A percentile compares a stretch with the other conserved stretches of the same genome.
These are phyloP conservation scores for Caenorhabditis virilis DNA, from an alignment of 2,888 invertebrate genomes.

Conservation along the genomic window DNA sequence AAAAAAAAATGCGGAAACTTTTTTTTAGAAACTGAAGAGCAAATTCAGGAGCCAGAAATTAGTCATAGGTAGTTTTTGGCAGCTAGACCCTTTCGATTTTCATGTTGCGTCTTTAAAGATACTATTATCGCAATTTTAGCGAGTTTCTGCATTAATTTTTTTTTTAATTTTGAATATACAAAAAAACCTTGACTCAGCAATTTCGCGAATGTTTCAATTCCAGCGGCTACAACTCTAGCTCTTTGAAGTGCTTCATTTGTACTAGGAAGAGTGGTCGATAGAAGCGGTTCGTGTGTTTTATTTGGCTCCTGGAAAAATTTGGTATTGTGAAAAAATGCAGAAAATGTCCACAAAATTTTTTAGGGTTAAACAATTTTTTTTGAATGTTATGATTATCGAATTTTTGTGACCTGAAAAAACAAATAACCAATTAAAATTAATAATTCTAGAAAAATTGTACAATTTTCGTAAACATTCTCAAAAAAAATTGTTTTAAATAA, in stretches of 20 bases:
- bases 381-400: not conserved
- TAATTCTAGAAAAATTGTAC: not conserved
- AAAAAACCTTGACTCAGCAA: constrained; percentile 52
- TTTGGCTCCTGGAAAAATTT: constrained; percentile 17
- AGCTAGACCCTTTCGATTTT: too few relatives aligned
- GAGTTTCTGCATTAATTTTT: too few relatives aligned
- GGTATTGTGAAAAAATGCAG: not conserved
- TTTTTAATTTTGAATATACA: too few relatives aligned
- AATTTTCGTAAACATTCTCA: not conserved
- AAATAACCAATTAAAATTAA: not conserved
- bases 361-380: not conserved
- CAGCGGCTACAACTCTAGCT: constrained; percentile 49
- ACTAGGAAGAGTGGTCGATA: constrained; percentile 15
- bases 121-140: too few relatives aligned
- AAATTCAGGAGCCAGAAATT: too few relatives aligned
- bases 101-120: too few relatives aligned
- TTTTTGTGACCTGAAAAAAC: not conserved
- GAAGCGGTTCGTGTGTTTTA: constrained; percentile 17
- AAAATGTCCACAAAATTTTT: not conserved
- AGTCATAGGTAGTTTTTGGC: too few relatives aligned
- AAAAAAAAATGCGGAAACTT: too few relatives aligned
- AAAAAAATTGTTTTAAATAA: too few relatives aligned
- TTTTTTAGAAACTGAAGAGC: too few relatives aligned
- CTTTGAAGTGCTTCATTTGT: constrained; percentile 45
- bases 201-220: constrained; percentile 54